phyloP scores from a whole-genome alignment of 2,797 vertebrate species.

The Halcyon badia region DNA sequence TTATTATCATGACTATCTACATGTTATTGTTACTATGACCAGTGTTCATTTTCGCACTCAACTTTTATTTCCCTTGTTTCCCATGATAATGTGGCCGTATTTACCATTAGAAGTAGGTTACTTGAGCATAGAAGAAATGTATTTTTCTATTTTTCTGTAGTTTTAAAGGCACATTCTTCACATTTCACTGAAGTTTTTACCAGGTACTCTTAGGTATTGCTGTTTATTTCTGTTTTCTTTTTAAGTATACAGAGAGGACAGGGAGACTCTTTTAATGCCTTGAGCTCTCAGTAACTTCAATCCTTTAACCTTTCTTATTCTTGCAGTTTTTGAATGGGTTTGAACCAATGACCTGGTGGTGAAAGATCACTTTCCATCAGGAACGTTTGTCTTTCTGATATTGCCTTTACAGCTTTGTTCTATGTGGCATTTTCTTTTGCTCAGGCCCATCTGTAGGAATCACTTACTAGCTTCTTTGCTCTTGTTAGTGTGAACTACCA shows the following conservation, averaged over 20 bases:
- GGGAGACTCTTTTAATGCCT: not conserved
- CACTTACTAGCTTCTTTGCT: not conserved
- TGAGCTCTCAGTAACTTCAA: not conserved
- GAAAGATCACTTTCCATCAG: not conserved
- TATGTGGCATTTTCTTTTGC: not conserved
- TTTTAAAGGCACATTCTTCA: not conserved
- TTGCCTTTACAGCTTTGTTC: not conserved
- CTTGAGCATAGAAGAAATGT: not conserved
- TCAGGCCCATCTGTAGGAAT: not conserved
- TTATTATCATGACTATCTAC: not conserved
- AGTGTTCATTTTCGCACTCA: not conserved
- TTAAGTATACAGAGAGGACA: not conserved
- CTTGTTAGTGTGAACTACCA: not conserved
- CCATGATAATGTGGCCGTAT: not conserved
- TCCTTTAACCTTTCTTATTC: conserved; percentile 16
- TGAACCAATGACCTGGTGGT: not conserved
- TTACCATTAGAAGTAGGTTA: not conserved
- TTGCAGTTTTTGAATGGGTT: not conserved
- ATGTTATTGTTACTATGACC: not conserved
- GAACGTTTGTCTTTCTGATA: not conserved
- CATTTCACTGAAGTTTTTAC: not conserved
- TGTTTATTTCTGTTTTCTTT: not conserved
- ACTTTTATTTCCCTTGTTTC: not conserved
- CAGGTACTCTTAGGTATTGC: not conserved
- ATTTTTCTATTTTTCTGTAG: not conserved